Base-by-base conservation (phyloP, 2,113 vertebrate species). In the Malaclemys terrapin region DNA sequence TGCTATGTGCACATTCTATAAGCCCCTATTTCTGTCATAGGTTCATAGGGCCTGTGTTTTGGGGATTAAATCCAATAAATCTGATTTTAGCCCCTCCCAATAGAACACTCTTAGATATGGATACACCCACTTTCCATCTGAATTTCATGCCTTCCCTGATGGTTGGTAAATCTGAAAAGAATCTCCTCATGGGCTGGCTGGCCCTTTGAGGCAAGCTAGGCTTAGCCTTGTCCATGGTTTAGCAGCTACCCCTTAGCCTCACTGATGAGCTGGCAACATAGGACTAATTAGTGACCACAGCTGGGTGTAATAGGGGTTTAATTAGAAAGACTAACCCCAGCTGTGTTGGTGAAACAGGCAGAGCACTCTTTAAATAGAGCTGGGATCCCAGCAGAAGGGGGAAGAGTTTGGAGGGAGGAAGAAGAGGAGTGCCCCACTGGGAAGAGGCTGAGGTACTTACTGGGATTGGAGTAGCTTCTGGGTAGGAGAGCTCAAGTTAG, bases 31-130 rank as follows among this genome's bases (percentile, higher is more conserved):
- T 24, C 75, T 10, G 9, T 90, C 17, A n/a, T 81, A 86, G 92
- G 82, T 81, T 89, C 47, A 56, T 17, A 52, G 6, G 10, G 2
- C 0, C 1, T 90, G 22, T 54, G 0, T 57, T 52, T 88, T 78
- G 42, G 10, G 19, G 49, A 79, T 31, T 83, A 90, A 93, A 90
- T 42, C 35, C 13, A 76, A 3, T 1, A 31, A 47, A 29, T 90
- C 93, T 91, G 93, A 78, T 91, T 91, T 24, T 78, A 91, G 20
- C 90, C 91, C 8, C 10, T 85, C 81, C 69, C 90, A 94, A 95
- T 90, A 7, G 3, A 9, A 3, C 85, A 91, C 72, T 93, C 42
- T 93, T 38, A 89, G 5, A 20, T 79, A 78, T 69, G 91, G 93
- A 87, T 24, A 82, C 87, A 78, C 16, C 42, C 0, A 0, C 9